Evolutionary conservation across 1,140 invertebrate genomes (phyloP), one percentile per base, ranked within the genome.

Genomic region (Doryteuthis pealeii): DNA sequence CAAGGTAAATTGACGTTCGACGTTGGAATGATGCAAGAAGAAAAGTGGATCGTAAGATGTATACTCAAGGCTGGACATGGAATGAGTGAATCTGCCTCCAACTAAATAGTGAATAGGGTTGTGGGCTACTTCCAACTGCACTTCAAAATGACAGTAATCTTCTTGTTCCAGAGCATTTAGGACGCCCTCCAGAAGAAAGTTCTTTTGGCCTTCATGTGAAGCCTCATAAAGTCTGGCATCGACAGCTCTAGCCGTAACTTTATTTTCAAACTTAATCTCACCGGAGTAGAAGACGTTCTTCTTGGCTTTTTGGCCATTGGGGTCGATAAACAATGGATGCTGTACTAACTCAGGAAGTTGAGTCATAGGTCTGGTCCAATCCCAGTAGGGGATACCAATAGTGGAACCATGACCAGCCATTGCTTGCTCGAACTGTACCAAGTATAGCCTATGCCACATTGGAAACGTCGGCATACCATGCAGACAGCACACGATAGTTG

Each of bases 71-170:
- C 67, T 74, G 35, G 79, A 80, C 74, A 80, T 73, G 22, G 77
- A 78, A 68, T 74, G 75, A 14, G 45, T 71, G 74, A 75, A 72
- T 18, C 72, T 49, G 0, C 79, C 79, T 28, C 79, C 79, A 26
- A 78, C 77, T 45, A 80, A 71, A 74, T 75, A 80, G 71, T 80
- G 79, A 70, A 80, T 80, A 49, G 74, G 58, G 71, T 78, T 80
- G 75, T 80, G 79, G 32, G 74, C 68, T 14, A 79, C 74, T 72
- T 80, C 79, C 45, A 80, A 77, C 74, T 80, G 79, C 28, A 78
- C 72, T 58, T 78, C 77, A 70, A 80, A 80, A 58, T 80, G 73
- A 32, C 79, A 80, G 62, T 78, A 80, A 65, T 80, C 70, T 65
- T 76, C 76, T 62, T 80, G 79, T 49, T 80, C 79, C 22, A 80